Percentiles rank a stretch among this genome's conserved stretches.
Evolutionary conservation across 2,888 invertebrate species (phyloP).

Genomic region (Diadromus collaris): DNA sequence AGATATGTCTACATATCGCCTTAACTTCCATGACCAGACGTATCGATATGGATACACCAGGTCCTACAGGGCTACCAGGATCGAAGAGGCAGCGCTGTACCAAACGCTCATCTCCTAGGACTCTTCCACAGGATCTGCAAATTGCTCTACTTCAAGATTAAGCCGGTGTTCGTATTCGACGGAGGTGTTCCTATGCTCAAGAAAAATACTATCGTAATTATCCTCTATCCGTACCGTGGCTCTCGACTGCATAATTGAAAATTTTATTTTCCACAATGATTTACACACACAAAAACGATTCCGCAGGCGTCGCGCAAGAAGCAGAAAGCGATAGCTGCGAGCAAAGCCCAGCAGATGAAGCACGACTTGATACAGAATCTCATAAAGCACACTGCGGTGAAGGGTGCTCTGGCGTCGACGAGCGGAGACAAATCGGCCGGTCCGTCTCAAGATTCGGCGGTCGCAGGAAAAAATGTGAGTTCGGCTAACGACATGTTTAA

Average conservation of each 20-base stretch:
- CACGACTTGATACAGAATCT: constrained; percentile 89
- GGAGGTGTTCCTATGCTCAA: constrained; percentile 96
- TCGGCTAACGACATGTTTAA: constrained; percentile 82
- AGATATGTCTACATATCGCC: too few relatives aligned
- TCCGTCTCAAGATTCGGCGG: constrained; percentile 54
- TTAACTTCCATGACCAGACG: constrained; percentile 84
- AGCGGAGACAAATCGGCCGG: constrained; percentile 79
- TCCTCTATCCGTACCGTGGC: background rate
- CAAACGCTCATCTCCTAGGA: constrained; percentile 96
- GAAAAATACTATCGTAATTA: constrained; percentile 93
- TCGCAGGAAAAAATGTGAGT: constrained; percentile 43
- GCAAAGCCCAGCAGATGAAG: constrained; percentile 84
- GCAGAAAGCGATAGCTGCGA: constrained; percentile 83
- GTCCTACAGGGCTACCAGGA: constrained; percentile 97
- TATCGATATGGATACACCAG: constrained; percentile 99
- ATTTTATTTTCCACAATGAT: background rate
- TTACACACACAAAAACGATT: constrained; percentile 15
- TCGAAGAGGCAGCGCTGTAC: constrained; percentile 88
- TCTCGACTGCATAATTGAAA: background rate
- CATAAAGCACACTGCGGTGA: constrained; percentile 90
- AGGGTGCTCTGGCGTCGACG: constrained; percentile 82
- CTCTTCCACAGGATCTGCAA: constrained; percentile 98
- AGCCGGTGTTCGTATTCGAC: constrained; percentile 99
- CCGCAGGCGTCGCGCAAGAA: constrained; percentile 89
- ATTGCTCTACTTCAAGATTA: constrained; percentile 95